Evolutionary conservation across 2,888 invertebrate genomes (phyloP).

Genomic region (Diplazon laetatorius): DNA sequence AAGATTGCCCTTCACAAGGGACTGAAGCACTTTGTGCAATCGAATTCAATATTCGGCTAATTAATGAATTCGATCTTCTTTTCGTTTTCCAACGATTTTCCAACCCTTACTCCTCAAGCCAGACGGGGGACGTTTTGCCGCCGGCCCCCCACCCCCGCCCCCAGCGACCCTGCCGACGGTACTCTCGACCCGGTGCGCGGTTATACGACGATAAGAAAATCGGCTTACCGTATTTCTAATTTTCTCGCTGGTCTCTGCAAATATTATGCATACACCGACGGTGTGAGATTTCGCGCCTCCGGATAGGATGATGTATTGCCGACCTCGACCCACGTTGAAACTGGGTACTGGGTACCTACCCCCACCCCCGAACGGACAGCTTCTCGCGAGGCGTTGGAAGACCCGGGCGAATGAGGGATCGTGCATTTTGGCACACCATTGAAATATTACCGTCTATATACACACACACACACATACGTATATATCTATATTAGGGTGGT

Average conservation of each 20-base stretch:
- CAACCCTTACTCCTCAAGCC: not conserved
- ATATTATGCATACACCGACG: slow-evolving; percentile 78
- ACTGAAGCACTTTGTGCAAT: too few relatives aligned
- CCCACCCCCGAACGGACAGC: too few relatives aligned
- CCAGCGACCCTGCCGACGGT: too few relatives aligned
- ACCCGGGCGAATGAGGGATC: not conserved
- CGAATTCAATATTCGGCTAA: not conserved
- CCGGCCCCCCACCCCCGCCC: too few relatives aligned
- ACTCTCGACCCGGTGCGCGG: slow-evolving; percentile 27
- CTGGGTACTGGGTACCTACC: slow-evolving; percentile 73
- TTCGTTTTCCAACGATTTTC: not conserved
- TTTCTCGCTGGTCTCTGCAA: slow-evolving; percentile 80
- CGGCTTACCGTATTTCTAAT: slow-evolving; percentile 81
- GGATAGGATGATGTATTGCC: slow-evolving; percentile 77
- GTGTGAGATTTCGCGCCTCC: slow-evolving; percentile 76
- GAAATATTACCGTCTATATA: not conserved
- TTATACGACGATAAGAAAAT: slow-evolving; percentile 77
- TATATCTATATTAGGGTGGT: too few relatives aligned
- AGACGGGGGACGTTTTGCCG: not conserved
- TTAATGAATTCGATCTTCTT: not conserved
- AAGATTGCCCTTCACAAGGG: too few relatives aligned
- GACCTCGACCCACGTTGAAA: slow-evolving; percentile 78
- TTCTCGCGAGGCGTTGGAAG: not conserved
- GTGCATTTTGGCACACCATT: slow-evolving; percentile 15
- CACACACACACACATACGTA: not conserved